Percentiles rank a stretch among this genome's conserved stretches.
Evolutionary conservation across 2,113 vertebrate species (phyloP).

Genomic region (Otolemur garnettii): DNA sequence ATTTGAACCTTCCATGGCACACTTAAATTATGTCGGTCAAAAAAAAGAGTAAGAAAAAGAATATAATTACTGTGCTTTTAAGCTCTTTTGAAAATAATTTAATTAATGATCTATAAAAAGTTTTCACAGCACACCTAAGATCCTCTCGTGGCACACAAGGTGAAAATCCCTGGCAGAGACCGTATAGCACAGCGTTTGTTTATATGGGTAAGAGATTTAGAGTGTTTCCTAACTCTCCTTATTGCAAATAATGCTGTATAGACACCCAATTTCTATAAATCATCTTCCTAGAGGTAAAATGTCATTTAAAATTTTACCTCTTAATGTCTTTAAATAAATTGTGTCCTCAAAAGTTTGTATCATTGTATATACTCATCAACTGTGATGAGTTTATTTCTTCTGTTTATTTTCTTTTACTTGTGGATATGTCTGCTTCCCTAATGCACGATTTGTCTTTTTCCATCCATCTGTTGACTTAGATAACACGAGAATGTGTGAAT

Average conservation of each 20-base stretch:
- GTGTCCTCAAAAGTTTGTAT: neutral
- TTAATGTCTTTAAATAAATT: neutral
- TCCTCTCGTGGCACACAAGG: too few relatives aligned
- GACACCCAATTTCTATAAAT: neutral
- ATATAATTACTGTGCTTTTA: too few relatives aligned
- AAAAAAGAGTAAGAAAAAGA: too few relatives aligned
- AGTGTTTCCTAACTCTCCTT: neutral
- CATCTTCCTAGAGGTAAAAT: constrained; percentile 5
- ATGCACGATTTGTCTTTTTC: neutral
- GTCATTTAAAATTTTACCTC: constrained; percentile 41
- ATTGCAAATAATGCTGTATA: neutral
- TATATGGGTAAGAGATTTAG: neutral
- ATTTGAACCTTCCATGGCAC: too few relatives aligned
- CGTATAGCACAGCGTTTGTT: neutral
- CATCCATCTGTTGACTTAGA: neutral
- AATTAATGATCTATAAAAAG: too few relatives aligned
- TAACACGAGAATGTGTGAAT: neutral
- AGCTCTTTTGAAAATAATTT: too few relatives aligned
- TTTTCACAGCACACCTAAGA: too few relatives aligned
- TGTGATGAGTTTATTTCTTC: neutral
- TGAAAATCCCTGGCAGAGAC: neutral
- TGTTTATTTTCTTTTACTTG: constrained; percentile 16
- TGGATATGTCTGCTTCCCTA: neutral
- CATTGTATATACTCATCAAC: neutral
- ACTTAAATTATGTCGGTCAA: too few relatives aligned